Base-by-base conservation (phyloP, 2,888 invertebrate species). In the Melanargia galathea region DNA sequence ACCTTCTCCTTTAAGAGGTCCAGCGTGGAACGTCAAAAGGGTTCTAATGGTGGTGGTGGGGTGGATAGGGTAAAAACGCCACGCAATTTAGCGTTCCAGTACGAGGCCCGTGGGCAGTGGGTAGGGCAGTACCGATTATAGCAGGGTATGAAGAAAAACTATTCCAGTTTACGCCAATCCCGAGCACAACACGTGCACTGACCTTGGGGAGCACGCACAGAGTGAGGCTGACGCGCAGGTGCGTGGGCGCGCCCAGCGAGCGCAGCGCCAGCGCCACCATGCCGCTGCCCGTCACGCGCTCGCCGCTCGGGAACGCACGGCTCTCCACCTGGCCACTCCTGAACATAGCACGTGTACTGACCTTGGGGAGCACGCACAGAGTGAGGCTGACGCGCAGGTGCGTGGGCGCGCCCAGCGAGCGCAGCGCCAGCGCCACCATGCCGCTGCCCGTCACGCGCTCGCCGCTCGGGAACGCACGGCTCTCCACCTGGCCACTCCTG, bases 261-360 rank as follows among this genome's bases (percentile, higher is more conserved):
- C 95, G 93, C 69, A 97, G 82, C 58, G 96, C 93, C 74, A 97
- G 95, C 71, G 94, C 94, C 60, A 95, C 85, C 62, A 96, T 84
- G 77, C 95, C 95, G 71, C 93, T 87, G 55, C 93, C 88, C n/a
- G 94, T 93, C 60, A 95, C 84, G 56, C 94, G 93, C 72, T 93
- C 82, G 62, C 89, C 81, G 68, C 82, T 81, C 8, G 97, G 96
- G 84, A 94, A 96, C 56, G 94, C 88, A 57, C 94, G 92, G 73
- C 95, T 95, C 73, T 96, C 96, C 7, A 93, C 92, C 90, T 95
- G 95, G 70, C 77, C 87, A 2, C 73, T 70, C n/a, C 80, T 79
- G 69, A n/a, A n/a, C n/a, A n/a, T n/a, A n/a, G n/a, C n/a, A 48
- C 1, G 2, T 24, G 49, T 30, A 51, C 51, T 30, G 11, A 71